These are phyloP conservation scores for Dynastes hyllus DNA, from an alignment of 2,888 invertebrate species.

Conservation along the genomic window DNA sequence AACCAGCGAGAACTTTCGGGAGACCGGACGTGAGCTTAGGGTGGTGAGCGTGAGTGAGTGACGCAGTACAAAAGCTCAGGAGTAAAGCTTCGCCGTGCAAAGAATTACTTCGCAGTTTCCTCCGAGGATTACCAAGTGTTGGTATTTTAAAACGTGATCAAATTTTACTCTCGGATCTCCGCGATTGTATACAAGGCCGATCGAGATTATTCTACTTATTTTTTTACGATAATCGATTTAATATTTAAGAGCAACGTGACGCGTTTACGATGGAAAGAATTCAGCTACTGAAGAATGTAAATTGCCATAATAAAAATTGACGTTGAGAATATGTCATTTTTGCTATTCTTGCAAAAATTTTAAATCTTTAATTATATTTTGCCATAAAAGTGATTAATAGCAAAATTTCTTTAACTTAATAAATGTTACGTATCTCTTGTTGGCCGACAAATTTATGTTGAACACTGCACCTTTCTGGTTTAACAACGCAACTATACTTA, in stretches of 20 bases:
- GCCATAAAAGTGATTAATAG: too few relatives aligned
- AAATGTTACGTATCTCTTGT: too few relatives aligned
- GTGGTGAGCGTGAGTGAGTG: slow-evolving; percentile 55
- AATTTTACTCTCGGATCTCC: slow-evolving; percentile 54
- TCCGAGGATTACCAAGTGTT: slow-evolving; percentile 55
- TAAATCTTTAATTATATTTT: too few relatives aligned
- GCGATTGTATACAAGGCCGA: slow-evolving; percentile 30
- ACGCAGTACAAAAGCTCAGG: slow-evolving; percentile 58
- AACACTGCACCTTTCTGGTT: too few relatives aligned
- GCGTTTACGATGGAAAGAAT: slow-evolving; percentile 8
- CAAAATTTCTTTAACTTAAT: too few relatives aligned
- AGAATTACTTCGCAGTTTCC: slow-evolving; percentile 59
- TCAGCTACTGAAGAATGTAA: not conserved
- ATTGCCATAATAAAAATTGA: slow-evolving; percentile 10
- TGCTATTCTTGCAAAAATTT: too few relatives aligned
- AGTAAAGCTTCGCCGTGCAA: slow-evolving; percentile 59
- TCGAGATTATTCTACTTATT: slow-evolving; percentile 23
- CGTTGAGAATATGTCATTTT: too few relatives aligned
- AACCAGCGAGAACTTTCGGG: slow-evolving; percentile 43
- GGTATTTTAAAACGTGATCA: slow-evolving; percentile 59
- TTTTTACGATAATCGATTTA: slow-evolving; percentile 19
- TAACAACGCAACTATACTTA: too few relatives aligned
- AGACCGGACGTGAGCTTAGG: slow-evolving; percentile 58
- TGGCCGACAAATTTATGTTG: too few relatives aligned
- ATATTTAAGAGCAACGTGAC: slow-evolving; percentile 14